Percentiles rank a stretch among this genome's conserved stretches.
Conservation (phyloP, 2,113 vertebrate species). For the Canis aureus region DNA sequence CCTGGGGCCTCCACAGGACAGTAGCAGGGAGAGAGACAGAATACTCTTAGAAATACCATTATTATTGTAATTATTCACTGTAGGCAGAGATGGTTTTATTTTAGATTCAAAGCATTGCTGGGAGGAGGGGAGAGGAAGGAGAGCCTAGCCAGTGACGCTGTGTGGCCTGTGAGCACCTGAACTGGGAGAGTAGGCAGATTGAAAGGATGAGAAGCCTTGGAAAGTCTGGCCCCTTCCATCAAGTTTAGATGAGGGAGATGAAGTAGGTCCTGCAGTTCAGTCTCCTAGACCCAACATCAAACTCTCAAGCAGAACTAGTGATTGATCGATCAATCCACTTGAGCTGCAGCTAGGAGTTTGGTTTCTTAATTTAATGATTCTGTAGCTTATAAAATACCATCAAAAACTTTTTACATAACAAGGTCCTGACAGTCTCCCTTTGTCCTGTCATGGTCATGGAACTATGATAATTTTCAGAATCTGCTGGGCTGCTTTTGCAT, state of each 20-base stretch:
- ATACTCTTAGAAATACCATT: constrained; percentile 52
- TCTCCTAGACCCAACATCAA: background rate
- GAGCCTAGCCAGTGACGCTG: too few relatives aligned
- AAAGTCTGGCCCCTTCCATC: background rate
- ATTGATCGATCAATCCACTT: background rate
- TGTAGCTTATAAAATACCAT: background rate
- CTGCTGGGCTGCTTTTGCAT: background rate
- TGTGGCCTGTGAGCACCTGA: background rate
- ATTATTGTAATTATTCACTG: constrained; percentile 54
- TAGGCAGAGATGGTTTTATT: constrained; percentile 32
- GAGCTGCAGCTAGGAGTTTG: background rate
- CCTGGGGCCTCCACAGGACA: background rate
- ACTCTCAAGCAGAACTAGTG: background rate
- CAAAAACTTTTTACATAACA: background rate
- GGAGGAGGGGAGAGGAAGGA: background rate
- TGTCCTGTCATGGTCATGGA: rapidly evolving
- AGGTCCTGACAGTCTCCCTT: background rate
- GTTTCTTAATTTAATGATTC: background rate
- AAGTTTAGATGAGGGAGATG: background rate
- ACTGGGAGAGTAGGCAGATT: background rate
- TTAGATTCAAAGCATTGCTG: background rate
- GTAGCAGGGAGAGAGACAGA: background rate
- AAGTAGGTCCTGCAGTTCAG: rapidly evolving
- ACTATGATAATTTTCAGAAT: background rate
- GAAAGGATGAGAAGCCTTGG: background rate